Percentiles rank a stretch among this genome's conserved stretches.
Conservation (phyloP, 2,113 vertebrate genomes). For the Syrrhaptes paradoxus region DNA sequence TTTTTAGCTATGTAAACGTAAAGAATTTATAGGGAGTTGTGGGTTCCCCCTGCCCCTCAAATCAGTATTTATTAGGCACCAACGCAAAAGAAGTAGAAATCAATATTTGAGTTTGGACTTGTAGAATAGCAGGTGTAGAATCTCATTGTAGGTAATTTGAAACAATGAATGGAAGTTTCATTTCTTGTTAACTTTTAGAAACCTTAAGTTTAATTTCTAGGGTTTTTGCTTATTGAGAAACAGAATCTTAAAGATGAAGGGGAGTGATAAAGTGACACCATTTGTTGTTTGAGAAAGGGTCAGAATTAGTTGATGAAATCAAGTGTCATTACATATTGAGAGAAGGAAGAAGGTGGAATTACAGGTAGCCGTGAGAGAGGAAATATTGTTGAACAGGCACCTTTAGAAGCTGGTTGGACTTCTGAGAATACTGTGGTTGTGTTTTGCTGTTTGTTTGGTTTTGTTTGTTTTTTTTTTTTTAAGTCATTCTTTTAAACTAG, state of each 20-base stretch:
- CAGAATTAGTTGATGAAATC: background rate
- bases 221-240: background rate
- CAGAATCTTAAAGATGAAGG: background rate
- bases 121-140: background rate
- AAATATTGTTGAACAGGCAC: background rate
- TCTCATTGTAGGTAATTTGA: background rate
- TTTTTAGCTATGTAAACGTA: background rate
- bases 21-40: background rate
- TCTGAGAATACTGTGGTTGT: background rate
- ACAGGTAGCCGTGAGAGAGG: background rate
- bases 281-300: background rate
- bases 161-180: background rate
- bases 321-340: background rate
- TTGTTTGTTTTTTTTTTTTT: background rate
- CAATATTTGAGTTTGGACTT: background rate
- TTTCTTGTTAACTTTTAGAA: background rate
- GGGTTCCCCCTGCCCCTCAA: background rate
- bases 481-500: background rate
- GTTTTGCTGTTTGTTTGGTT: background rate
- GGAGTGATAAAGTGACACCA: background rate
- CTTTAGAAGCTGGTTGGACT: background rate
- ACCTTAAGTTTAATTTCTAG: background rate
- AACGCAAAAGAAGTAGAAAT: background rate
- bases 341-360: background rate
- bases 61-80: background rate